Conservation (phyloP, 2,888 invertebrate genomes). For the Ormyrus labotus region DNA sequence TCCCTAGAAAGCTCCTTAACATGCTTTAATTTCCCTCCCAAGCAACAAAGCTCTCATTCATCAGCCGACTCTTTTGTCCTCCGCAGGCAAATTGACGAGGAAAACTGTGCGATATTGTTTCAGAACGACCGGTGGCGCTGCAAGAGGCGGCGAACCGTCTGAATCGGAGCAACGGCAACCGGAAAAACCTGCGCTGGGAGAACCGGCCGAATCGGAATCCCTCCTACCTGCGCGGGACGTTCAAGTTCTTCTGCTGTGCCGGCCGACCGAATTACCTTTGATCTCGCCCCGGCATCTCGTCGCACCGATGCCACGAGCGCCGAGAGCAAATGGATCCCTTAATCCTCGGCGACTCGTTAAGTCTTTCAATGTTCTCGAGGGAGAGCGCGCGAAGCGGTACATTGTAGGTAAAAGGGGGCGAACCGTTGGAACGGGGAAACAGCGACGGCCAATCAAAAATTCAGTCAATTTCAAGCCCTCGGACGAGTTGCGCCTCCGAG, state of each 20-base stretch:
- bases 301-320: too few relatives aligned
- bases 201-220: constrained; percentile 66
- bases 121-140: constrained; percentile 70
- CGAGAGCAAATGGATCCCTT: too few relatives aligned
- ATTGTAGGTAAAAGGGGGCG: constrained; percentile 19
- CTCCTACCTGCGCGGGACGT: constrained; percentile 70
- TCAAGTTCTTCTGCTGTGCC: constrained; percentile 72
- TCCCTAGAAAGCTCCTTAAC: too few relatives aligned
- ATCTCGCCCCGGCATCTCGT: constrained; percentile 46
- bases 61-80: too few relatives aligned
- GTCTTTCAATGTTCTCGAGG: not conserved
- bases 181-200: constrained; percentile 70
- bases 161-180: constrained; percentile 68
- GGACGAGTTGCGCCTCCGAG: constrained; percentile 21
- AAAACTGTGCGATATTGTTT: constrained; percentile 10
- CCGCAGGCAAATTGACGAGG: too few relatives aligned
- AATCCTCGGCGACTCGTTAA: too few relatives aligned
- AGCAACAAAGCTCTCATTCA: too few relatives aligned
- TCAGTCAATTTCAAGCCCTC: constrained; percentile 43
- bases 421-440: constrained; percentile 43
- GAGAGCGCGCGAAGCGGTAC: not conserved
- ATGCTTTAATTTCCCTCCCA: too few relatives aligned
- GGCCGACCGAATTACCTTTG: constrained; percentile 71
- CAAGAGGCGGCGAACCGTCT: constrained; percentile 67
- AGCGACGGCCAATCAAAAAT: constrained; percentile 44